Evolutionary conservation across 2,888 invertebrate genomes (phyloP), one percentile per base, ranked within the genome.

Genomic region (Salpingus planirostris): DNA sequence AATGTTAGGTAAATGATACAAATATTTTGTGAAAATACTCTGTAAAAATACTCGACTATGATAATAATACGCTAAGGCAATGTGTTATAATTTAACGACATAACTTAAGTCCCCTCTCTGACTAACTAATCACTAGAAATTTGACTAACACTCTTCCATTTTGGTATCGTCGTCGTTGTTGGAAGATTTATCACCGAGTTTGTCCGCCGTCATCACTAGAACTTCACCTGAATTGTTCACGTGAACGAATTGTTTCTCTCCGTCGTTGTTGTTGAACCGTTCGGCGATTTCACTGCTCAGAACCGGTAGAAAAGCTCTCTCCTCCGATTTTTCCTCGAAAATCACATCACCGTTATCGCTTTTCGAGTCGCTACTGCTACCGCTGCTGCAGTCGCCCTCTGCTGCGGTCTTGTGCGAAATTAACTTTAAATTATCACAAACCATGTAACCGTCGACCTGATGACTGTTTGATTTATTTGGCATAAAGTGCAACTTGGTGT

Each of bases 401-500:
- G n/a, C n/a, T n/a, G n/a, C n/a, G 24, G 69, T 45, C 53, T 69
- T 69, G 35, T 63, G 67, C 34, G 74, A 65, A 40, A 67, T 70
- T 46, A 77, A 68, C 50, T 70, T 73, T 37, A 77, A 66, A 36
- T 71, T 69, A 52, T 76, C 71, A 52, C 72, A 75, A 42, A 71
- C 71, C 52, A 73, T 71, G 52, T 67, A 78, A 49, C 74, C 75
- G 51, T 78, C 77, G 1, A 76, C 68, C 35, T 62, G 67, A 8
- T 26, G 12, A 4, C 13, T 25, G 18, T 69, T 55, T 35, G 64
- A 65, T 55, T 74, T 76, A 50, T 70, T 71, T 34, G 69, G 69
- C 47, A 64, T 64, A 55, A 89, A 87, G 60, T 90, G 90, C 30
- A 85, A 69, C 54, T 82, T 80, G 22, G 78, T 70, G 62, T 91